phyloP scores from a whole-genome alignment of 1,140 invertebrate species.

The Zaprionus ornatus region DNA sequence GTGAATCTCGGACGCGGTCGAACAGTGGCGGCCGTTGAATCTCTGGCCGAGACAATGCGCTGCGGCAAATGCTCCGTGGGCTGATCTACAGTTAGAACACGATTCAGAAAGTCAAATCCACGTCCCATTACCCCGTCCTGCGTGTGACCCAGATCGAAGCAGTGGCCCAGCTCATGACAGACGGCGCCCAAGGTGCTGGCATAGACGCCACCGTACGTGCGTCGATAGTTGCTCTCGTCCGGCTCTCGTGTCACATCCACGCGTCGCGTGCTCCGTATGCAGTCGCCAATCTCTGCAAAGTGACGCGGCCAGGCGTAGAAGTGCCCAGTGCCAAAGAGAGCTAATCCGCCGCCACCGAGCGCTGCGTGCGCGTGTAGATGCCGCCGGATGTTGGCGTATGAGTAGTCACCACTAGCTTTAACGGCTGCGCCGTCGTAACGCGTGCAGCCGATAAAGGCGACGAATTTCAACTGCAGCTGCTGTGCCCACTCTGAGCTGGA shows the following conservation, averaged over 20 bases:
- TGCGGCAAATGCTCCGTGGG: constrained; percentile 84
- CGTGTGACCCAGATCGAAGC: constrained; percentile 96
- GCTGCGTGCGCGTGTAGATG: constrained; percentile 93
- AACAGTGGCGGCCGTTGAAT: constrained; percentile 41
- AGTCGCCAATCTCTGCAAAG: constrained; percentile 88
- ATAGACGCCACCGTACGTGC: constrained; percentile 94
- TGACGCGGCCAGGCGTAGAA: constrained; percentile 94
- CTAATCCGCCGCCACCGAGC: constrained; percentile 94
- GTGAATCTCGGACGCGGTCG: constrained; percentile 84
- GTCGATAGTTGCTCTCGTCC: constrained; percentile 95
- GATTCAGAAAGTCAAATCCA: constrained; percentile 95
- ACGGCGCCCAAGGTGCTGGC: constrained; percentile 96
- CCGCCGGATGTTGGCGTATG: constrained; percentile 90
- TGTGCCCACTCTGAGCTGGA: constrained; percentile 86
- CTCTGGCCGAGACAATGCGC: constrained; percentile 82
- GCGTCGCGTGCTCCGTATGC: constrained; percentile 85
- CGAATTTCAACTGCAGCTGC: constrained; percentile 89
- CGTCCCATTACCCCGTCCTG: constrained; percentile 96
- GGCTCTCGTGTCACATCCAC: constrained; percentile 90
- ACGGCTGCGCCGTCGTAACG: constrained; percentile 88
- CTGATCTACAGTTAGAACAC: constrained; percentile 88
- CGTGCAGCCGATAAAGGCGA: constrained; percentile 95
- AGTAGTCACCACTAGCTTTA: constrained; percentile 85
- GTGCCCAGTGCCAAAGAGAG: constrained; percentile 94
- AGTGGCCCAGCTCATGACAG: constrained; percentile 97